Base-by-base conservation (phyloP, 2,113 vertebrate species). In the Danionella cerebrum region DNA sequence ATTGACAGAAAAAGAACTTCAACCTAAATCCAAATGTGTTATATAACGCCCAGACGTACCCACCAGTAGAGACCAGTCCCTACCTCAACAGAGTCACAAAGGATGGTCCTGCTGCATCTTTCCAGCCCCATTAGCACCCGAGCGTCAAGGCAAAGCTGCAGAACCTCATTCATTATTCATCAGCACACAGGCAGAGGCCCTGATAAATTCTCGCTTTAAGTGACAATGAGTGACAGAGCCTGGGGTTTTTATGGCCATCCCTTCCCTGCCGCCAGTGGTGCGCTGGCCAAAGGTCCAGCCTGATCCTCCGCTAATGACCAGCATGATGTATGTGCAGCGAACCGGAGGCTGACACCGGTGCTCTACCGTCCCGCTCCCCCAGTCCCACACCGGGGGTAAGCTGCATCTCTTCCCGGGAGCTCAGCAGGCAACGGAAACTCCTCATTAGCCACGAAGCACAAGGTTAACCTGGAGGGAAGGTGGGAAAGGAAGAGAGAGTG, bases 121-220 rank as follows among this genome's bases (percentile, higher is more conserved):
- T 90, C 87, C 84, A 85, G 84, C 90, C 88, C 91, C 92, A 95
- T 95, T 97, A 94, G 91, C 90, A 91, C 90, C 88, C 80, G 83
- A 78, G 86, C 51, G 52, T 54, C 16, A 38, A 63, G 73, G 68
- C 66, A 70, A 67, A 85, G 87, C 90, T 87, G 88, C 89, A 88
- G 87, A 90, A 89, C 86, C 87, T 92, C 93, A 96, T 96, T 93
- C 91, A 96, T 96, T 95, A 98, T 98, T 97, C 94, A 98, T 96
- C 88, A 88, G 84, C 76, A 86, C 83, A 84, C 88, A 92, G 90
- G 91, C 89, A 90, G 92, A 94, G 92, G 92, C 92, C 90, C 92
- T 91, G 94, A 95, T 96, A 94, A 94, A 94, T 92, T 92, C 90
- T 88, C 88, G 84, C 91, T 90, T 71, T 93, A 93, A 92, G 90